phyloP scores from a whole-genome alignment of 1,140 invertebrate genomes.

The Onthophagus taurus region DNA sequence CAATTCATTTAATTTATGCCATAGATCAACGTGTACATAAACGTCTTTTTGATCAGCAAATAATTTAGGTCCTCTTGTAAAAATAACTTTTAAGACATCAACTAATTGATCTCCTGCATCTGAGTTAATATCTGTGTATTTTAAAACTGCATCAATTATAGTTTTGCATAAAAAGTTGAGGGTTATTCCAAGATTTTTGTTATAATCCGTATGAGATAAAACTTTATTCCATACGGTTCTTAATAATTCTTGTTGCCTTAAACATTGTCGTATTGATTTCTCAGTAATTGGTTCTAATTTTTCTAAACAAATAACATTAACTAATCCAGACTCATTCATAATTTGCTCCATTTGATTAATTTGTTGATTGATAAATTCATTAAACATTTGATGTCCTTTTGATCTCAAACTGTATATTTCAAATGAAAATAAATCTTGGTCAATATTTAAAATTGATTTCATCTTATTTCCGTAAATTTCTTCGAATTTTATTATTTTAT shows the following conservation, averaged over 20 bases:
- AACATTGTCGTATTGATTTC: conserved; percentile 66
- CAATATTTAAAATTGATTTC: not conserved
- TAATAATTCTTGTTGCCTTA: conserved; percentile 72
- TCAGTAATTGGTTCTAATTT: conserved; percentile 55
- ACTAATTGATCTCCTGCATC: conserved; percentile 44
- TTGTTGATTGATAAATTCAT: conserved; percentile 29
- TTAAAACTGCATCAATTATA: conserved; percentile 42
- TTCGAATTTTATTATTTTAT: conserved; percentile 56
- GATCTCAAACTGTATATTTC: conserved; percentile 36
- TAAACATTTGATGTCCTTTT: conserved; percentile 41
- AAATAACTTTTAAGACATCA: conserved; percentile 44
- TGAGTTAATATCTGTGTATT: conserved; percentile 45
- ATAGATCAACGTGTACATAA: conserved; percentile 53
- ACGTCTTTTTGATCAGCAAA: conserved; percentile 47
- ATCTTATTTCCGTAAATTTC: conserved; percentile 8
- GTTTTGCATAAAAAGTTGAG: conserved; percentile 41
- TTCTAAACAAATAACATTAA: conserved; percentile 28
- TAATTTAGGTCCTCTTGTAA: conserved; percentile 41
- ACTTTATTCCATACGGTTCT: conserved; percentile 74
- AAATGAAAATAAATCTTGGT: conserved; percentile 14
- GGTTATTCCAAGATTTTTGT: conserved; percentile 37
- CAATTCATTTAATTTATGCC: conserved; percentile 76
- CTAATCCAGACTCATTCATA: conserved; percentile 27
- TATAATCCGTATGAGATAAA: conserved; percentile 38
- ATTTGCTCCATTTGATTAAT: conserved; percentile 35